Conservation (phyloP, 2,797 vertebrate genomes). For the Onychomys torridus region DNA sequence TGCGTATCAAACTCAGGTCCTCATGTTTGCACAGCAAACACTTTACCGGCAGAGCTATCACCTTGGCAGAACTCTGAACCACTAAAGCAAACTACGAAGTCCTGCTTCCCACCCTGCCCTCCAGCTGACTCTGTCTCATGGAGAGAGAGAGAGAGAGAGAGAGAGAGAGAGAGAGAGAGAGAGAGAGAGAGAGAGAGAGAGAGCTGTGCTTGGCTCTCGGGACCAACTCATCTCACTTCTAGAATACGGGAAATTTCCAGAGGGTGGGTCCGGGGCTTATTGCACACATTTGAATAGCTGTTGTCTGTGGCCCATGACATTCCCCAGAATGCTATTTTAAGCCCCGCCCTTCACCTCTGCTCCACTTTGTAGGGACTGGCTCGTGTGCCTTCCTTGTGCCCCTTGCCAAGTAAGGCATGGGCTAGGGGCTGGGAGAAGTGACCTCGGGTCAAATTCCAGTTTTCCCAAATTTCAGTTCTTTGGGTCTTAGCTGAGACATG, state of each 20-base stretch:
- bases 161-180: background rate
- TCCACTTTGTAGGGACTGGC: background rate
- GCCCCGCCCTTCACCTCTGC: background rate
- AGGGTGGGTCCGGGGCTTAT: background rate
- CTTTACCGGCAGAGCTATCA: background rate
- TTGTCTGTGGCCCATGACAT: background rate
- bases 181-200: background rate
- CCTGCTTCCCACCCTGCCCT: background rate
- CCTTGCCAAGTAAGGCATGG: background rate
- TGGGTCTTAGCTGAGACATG: background rate
- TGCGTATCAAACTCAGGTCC: background rate
- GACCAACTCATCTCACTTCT: background rate
- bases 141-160: background rate
- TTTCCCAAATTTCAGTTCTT: conserved; percentile 11
- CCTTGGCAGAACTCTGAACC: conserved; percentile 21
- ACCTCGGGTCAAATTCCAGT: background rate
- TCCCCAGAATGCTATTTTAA: background rate
- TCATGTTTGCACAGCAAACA: background rate
- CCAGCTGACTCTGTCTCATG: background rate
- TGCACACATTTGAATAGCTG: background rate
- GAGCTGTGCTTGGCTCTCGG: background rate
- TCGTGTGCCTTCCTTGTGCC: background rate
- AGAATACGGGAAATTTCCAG: background rate
- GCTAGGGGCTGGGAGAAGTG: background rate
- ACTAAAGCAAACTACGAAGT: background rate